Base-by-base conservation (phyloP, 2,888 invertebrate genomes). In the Drosophila infuscata region DNA sequence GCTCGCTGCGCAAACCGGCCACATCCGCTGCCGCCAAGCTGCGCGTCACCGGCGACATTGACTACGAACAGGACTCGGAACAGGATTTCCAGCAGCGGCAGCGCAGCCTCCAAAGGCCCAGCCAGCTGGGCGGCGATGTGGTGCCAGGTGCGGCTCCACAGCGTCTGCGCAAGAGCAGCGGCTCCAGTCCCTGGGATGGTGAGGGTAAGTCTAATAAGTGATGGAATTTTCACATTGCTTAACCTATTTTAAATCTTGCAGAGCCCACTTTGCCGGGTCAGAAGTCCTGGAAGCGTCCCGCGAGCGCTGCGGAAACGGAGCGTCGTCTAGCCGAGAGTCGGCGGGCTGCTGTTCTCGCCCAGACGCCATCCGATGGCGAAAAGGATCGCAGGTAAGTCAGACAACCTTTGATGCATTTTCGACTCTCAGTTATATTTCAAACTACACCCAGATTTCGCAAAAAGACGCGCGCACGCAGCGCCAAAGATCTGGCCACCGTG, bases 261-360 rank as follows among this genome's bases (percentile, higher is more conserved):
- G 92, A 92, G 64, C 90, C 91, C 12, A 72, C 88, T 2, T 76
- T 83, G 46, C 89, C 92, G 5, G 91, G 91, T 0, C 93, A 92
- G 65, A 93, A 93, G 57, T 86, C 91, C 43, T 94, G 94, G 94
- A 94, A 94, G 82, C 92, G 95, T 52, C 95, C 95, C 1, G 94
- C 94, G 20, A 95, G 95, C 87, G 94, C 95, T 2, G 94, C 94
- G 0, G 95, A 95, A 83, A 94, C 94, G 1, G 94, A 94, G 88
- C 94, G 95, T 33, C 92, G 94, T 46, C 68, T 92, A 53, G 92
- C 91, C 1, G 93, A 93, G 74, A 92, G 90, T 69, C 85, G 93
- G 5, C 79, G 93, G 3, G 89, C 89, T 4, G 86, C 80, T 1
- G 84, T 79, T 2, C 66, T 92, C 57, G 86, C 78, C 6, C 93